Evolutionary conservation across 2,888 invertebrate species (phyloP).

Genomic region (Polydrusus pterygomalis): DNA sequence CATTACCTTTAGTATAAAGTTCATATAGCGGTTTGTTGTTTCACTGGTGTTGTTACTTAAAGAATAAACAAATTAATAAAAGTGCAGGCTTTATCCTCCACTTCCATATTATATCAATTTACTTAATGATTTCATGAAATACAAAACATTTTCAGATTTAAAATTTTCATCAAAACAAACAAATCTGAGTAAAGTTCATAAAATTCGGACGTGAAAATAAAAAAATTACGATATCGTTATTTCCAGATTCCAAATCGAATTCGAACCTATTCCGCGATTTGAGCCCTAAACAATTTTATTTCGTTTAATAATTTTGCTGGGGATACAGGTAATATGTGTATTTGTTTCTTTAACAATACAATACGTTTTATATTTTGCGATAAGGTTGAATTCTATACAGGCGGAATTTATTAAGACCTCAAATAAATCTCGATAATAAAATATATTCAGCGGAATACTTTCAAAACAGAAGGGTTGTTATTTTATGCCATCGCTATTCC

Average conservation of each 20-base stretch:
- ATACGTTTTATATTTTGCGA: neutral
- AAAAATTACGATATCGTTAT: constrained; percentile 13
- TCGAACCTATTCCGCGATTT: constrained; percentile 1
- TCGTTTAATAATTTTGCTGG: constrained; percentile 10
- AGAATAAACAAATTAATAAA: no score
- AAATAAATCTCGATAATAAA: neutral
- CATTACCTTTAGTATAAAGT: no score
- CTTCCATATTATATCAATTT: no score
- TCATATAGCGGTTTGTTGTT: no score
- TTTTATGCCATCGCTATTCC: no score
- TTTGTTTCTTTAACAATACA: constrained; percentile 7
- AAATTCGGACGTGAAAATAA: neutral
- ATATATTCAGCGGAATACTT: neutral
- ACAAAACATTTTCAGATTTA: neutral
- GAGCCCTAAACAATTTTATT: constrained; percentile 22
- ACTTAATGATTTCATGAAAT: no score
- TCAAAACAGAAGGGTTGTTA: no score
- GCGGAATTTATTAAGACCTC: neutral
- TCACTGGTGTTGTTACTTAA: no score
- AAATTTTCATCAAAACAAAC: neutral
- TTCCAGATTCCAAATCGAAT: constrained; percentile 20
- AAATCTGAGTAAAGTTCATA: neutral
- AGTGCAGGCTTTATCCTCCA: no score
- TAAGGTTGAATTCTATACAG: neutral
- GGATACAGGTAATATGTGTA: constrained; percentile 9